Base-by-base conservation (phyloP, 2,888 invertebrate genomes). In the Platycheirus albimanus region DNA sequence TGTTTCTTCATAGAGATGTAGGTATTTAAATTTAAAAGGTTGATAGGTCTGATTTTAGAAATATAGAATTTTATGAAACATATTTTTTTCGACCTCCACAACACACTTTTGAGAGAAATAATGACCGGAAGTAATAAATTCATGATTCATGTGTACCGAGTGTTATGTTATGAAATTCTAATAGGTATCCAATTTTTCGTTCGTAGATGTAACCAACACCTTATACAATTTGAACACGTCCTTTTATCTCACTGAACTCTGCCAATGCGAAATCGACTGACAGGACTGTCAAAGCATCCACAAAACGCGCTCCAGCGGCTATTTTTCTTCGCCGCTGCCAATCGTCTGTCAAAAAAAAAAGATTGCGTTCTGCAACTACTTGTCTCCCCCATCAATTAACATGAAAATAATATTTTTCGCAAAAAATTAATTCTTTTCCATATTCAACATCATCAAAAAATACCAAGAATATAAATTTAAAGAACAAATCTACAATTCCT, bases 281-380 rank as follows among this genome's bases (percentile, higher is more conserved):
- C 83, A 74, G 13, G 11, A 5, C 41, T 83, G 83, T 74, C 83
- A 83, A 6, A 8, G 1, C 1, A n/a, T 10, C 1, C 0, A n/a
- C 17, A 83, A 83, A 83, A 83, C 78, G 77, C 81, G 78, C 83
- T 83, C 61, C 63, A 72, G 78, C 83, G 69, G 78, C 78, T 78
- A 52, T 41, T 70, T 69, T 76, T 71, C 76, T 43, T 54, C 56
- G 76, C 83, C 69, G 83, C 83, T 83, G 83, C 69, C 78, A 83
- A 58, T 67, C 28, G 71, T 30, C 63, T 83, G 83, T 83, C 83
- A 83, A 83, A 78, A 66, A 70, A 33, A 56, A 56, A 61, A 58
- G 61, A 64, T 78, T 78, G 83, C 72, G 78, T 83, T 83, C 83
- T 78, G 66, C 81, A 74, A 81, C 81, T 81, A 58, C 58, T 58